Percentiles rank a stretch among this genome's conserved stretches.
Conservation (phyloP, 2,797 vertebrate genomes). For the Poeciliopsis paucimaculata region DNA sequence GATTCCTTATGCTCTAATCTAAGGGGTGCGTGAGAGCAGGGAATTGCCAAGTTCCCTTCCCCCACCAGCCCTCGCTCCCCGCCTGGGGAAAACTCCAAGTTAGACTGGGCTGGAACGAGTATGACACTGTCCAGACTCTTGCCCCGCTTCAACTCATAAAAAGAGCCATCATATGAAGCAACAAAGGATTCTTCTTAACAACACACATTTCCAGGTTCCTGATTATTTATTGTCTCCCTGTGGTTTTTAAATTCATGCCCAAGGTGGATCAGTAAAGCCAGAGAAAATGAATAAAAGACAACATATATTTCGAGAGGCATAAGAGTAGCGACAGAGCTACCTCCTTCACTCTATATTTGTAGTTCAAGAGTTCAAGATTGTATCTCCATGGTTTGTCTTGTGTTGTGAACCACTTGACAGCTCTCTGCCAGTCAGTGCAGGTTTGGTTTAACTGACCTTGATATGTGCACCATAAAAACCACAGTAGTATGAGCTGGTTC, state of each 20-base stretch:
- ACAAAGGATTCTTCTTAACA: slow-evolving; percentile 48
- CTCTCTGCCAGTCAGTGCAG: slow-evolving; percentile 70
- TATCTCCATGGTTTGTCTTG: slow-evolving; percentile 72
- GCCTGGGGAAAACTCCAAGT: slow-evolving; percentile 50
- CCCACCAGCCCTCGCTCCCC: slow-evolving; percentile 26
- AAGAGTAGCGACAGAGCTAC: slow-evolving; percentile 44
- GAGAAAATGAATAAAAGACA: slow-evolving; percentile 35
- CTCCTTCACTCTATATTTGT: slow-evolving; percentile 49
- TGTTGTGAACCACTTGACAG: slow-evolving; percentile 71
- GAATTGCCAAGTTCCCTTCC: slow-evolving; percentile 63
- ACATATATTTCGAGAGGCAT: slow-evolving; percentile 20
- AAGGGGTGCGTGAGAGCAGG: slow-evolving; percentile 64
- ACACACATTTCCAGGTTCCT: slow-evolving; percentile 38
- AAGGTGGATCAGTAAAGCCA: slow-evolving; percentile 49
- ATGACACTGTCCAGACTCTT: slow-evolving; percentile 73
- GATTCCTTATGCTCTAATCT: slow-evolving; percentile 71
- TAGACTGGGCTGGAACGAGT: slow-evolving; percentile 39
- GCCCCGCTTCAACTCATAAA: slow-evolving; percentile 44
- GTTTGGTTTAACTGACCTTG: slow-evolving; percentile 78
- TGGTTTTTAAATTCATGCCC: slow-evolving; percentile 33
- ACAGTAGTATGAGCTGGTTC: slow-evolving; percentile 62
- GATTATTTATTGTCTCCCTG: slow-evolving; percentile 21
- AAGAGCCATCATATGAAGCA: slow-evolving; percentile 47
- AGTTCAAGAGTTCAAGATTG: slow-evolving; percentile 77
- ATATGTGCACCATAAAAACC: slow-evolving; percentile 74